Evolutionary conservation across 2,113 vertebrate species (phyloP).

Genomic region (Notiomystis cincta): DNA sequence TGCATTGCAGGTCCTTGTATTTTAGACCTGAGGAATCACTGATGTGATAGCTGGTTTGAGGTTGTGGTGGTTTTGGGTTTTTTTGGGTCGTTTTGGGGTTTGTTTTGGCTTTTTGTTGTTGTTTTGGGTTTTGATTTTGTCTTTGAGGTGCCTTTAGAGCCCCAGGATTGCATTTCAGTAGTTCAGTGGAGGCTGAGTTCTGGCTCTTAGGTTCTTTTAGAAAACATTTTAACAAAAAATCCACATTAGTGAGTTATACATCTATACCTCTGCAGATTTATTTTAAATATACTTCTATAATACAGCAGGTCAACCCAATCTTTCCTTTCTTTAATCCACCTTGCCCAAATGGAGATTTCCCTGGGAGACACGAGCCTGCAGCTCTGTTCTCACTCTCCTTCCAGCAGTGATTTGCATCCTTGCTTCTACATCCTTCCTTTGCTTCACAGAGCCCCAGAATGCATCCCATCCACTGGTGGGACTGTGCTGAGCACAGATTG

Average conservation of each 20-base stretch:
- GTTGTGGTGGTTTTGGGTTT: accelerated
- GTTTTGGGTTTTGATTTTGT: no score
- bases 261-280: not conserved
- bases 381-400: not conserved
- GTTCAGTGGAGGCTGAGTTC: not conserved
- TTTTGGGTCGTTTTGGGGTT: no score
- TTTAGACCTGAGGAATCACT: not conserved
- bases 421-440: not conserved
- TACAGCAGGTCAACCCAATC: not conserved
- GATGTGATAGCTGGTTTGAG: accelerated
- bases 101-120: not conserved
- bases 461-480: no score
- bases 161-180: not conserved
- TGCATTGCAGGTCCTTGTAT: not conserved
- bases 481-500: not conserved
- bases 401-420: not conserved
- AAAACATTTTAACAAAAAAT: not conserved
- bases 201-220: not conserved
- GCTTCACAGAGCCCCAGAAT: not conserved
- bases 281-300: not conserved
- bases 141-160: not conserved
- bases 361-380: not conserved
- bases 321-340: not conserved
- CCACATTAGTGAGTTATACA: not conserved
- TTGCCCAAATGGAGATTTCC: not conserved